These are phyloP conservation scores for Drosophila ustulata DNA, from an alignment of 2,888 invertebrate genomes.

Conservation along the genomic window DNA sequence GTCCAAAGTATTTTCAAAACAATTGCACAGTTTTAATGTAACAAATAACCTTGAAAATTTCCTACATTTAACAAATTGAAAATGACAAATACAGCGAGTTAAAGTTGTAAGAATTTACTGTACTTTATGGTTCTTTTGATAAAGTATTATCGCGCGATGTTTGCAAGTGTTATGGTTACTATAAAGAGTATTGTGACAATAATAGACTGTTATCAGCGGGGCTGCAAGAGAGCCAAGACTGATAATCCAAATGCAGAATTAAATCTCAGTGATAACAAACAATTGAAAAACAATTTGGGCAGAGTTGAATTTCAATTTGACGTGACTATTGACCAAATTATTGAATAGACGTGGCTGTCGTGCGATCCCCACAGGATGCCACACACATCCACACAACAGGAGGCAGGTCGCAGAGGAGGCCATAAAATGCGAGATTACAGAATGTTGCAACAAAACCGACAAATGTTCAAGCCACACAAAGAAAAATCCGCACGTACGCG, in stretches of 20 bases:
- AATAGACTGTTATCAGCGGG: neutral
- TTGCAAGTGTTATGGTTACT: neutral
- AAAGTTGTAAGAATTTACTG: neutral
- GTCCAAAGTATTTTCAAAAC: neutral
- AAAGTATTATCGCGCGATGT: neutral
- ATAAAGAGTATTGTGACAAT: neutral
- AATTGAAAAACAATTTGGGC: slow-evolving; percentile 10
- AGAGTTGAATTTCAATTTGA: slow-evolving; percentile 19
- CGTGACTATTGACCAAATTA: slow-evolving; percentile 13
- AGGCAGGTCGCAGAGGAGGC: neutral
- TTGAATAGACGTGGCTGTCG: neutral
- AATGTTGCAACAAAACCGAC: slow-evolving; percentile 54
- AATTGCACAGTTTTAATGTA: neutral
- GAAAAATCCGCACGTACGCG: slow-evolving; percentile 51
- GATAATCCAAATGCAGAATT: neutral
- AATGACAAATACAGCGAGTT: neutral
- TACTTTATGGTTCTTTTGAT: slow-evolving; percentile 12
- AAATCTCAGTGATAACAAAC: neutral
- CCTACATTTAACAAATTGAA: neutral
- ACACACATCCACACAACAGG: neutral
- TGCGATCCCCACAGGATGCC: slow-evolving; percentile 1
- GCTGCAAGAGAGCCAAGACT: neutral
- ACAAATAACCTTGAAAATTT: neutral
- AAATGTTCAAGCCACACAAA: slow-evolving; percentile 39
- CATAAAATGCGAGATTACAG: slow-evolving; percentile 30